phyloP scores from a whole-genome alignment of 2,113 vertebrate species.

The Canis aureus region DNA sequence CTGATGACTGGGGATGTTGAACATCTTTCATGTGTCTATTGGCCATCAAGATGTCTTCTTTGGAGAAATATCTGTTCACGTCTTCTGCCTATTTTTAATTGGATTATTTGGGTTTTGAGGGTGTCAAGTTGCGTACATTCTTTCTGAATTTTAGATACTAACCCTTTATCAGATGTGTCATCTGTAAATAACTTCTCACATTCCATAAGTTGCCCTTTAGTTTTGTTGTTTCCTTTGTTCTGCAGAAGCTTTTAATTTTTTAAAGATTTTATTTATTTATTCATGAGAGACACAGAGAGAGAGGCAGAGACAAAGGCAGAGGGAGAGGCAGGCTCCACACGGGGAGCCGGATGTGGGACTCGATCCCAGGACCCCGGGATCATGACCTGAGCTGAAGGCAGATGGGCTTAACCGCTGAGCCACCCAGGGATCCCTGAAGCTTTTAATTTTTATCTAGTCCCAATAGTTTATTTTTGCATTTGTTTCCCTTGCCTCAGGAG shows the following conservation, averaged over 20 bases:
- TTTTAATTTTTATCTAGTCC: not conserved
- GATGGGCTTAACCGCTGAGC: too few relatives aligned
- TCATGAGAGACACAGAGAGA: too few relatives aligned
- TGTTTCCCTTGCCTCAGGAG: not conserved
- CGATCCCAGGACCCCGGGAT: too few relatives aligned
- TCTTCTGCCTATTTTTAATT: not conserved
- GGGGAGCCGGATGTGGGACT: too few relatives aligned
- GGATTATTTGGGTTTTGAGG: not conserved
- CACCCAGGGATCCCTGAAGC: not conserved
- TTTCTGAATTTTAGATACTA: not conserved
- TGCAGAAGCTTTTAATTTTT: not conserved
- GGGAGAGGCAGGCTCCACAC: too few relatives aligned
- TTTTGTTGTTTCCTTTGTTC: not conserved
- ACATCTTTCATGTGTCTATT: not conserved
- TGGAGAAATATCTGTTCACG: not conserved
- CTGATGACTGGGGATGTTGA: not conserved
- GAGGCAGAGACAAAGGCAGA: too few relatives aligned
- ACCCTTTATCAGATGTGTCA: not conserved
- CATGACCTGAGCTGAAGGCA: too few relatives aligned
- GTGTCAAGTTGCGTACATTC: not conserved
- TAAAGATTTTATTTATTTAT: too few relatives aligned
- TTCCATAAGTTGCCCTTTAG: not conserved
- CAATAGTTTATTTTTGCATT: not conserved
- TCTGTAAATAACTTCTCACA: not conserved
- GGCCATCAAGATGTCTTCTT: not conserved